A percentile compares a stretch with the other conserved stretches of the same genome.
phyloP scores from a whole-genome alignment of 2,797 vertebrate genomes.

The Ceyx erithaca region DNA sequence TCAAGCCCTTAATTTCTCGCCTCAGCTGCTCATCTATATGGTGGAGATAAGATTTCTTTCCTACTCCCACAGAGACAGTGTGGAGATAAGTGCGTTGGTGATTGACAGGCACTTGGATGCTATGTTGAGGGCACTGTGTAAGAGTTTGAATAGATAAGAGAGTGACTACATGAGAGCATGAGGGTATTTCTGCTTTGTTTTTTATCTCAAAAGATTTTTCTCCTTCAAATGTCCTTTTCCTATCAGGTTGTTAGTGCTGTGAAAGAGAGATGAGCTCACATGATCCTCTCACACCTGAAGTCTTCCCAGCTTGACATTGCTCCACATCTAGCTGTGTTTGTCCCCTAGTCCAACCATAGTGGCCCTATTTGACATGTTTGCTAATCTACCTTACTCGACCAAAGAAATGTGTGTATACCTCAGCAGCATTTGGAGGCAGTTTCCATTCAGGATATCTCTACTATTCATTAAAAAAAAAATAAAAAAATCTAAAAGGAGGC shows the following conservation, averaged over 20 bases:
- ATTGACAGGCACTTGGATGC: conserved; percentile 1
- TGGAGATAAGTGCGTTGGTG: not conserved
- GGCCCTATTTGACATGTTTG: not conserved
- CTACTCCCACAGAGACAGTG: not conserved
- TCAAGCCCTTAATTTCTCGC: conserved; percentile 13
- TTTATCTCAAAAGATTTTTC: conserved; percentile 28
- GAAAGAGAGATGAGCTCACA: not conserved
- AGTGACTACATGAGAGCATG: conserved; percentile 21
- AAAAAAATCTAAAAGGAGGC: not conserved
- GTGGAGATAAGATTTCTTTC: conserved; percentile 36
- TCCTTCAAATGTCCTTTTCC: conserved; percentile 28
- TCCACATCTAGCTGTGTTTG: not conserved
- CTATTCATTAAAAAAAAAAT: not conserved
- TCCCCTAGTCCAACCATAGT: not conserved
- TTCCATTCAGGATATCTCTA: not conserved
- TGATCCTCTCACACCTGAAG: not conserved
- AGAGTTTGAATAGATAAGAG: conserved; percentile 28
- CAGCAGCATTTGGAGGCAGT: not conserved
- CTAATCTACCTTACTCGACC: not conserved
- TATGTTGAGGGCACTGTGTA: conserved; percentile 9
- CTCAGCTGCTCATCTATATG: not conserved
- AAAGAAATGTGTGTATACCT: not conserved
- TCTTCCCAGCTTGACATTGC: not conserved
- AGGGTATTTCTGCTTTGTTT: not conserved
- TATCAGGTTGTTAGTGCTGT: not conserved